A percentile compares a stretch with the other conserved stretches of the same genome.
Evolutionary conservation across 2,113 vertebrate genomes (phyloP).

Genomic region (Agelaius phoeniceus): DNA sequence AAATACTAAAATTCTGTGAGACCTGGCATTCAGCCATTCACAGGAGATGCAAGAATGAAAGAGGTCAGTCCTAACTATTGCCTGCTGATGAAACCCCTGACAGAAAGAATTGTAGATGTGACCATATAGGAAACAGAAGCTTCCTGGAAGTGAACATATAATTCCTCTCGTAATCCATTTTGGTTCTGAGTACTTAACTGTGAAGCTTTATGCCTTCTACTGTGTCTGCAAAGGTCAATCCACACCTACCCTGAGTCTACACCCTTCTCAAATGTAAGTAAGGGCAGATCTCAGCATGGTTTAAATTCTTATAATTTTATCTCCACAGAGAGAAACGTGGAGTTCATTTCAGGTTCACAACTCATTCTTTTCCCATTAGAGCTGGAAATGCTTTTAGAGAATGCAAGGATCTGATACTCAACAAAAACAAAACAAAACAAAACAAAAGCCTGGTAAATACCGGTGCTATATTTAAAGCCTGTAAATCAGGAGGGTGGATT

Average conservation of each 20-base stretch:
- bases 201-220: not conserved
- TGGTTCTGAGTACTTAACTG: not conserved
- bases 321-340: fast-evolving
- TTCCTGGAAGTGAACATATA: not conserved
- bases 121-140: not conserved
- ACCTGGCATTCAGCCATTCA: not conserved
- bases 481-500: not conserved
- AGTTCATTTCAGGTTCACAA: not conserved
- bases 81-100: not conserved
- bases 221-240: not conserved
- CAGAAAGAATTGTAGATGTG: not conserved
- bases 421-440: not conserved
- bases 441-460: not conserved
- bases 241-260: not conserved
- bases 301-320: not conserved
- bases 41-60: not conserved
- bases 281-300: not conserved
- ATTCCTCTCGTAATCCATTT: not conserved
- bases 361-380: not conserved
- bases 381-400: not conserved
- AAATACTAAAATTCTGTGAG: not conserved
- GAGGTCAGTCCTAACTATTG: not conserved
- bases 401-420: not conserved
- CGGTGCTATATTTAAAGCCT: not conserved
- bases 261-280: not conserved